Evolutionary conservation across 2,888 invertebrate species (phyloP).

Genomic region (Nemotelus nigrinus): DNA sequence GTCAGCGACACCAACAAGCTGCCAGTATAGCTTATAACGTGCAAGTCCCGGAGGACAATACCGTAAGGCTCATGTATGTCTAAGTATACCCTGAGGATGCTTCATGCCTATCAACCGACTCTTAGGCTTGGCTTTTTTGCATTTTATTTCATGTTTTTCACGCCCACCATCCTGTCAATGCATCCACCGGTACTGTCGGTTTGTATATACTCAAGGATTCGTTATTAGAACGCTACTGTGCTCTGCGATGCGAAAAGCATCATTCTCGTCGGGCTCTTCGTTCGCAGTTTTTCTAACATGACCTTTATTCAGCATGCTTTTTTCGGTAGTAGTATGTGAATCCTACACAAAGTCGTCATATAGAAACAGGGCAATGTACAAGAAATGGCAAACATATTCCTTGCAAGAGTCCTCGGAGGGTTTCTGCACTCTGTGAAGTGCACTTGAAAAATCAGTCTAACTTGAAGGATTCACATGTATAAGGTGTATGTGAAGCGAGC

Average conservation of each 20-base stretch:
- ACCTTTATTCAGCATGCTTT: no score
- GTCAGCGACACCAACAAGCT: no score
- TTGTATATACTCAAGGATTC: no score
- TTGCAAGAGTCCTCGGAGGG: conserved; percentile 29
- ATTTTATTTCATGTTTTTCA: conserved; percentile 20
- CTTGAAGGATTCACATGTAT: neutral
- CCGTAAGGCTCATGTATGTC: conserved; percentile 8
- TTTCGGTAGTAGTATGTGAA: neutral
- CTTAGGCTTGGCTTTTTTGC: conserved; percentile 18
- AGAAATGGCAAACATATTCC: conserved; percentile 34
- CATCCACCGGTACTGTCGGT: no score
- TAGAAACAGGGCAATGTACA: conserved; percentile 19
- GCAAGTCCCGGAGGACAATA: neutral
- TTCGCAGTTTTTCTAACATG: no score
- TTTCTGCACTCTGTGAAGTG: conserved; percentile 23
- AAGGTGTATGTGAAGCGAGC: no score
- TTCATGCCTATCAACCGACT: conserved; percentile 37
- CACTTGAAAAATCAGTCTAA: conserved; percentile 11
- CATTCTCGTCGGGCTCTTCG: no score
- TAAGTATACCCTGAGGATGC: conserved; percentile 29
- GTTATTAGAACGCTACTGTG: no score
- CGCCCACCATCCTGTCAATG: no score
- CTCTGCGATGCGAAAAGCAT: no score
- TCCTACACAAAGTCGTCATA: neutral
- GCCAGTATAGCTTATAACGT: neutral